phyloP scores from a whole-genome alignment of 2,113 vertebrate genomes.

The Octodon degus region DNA sequence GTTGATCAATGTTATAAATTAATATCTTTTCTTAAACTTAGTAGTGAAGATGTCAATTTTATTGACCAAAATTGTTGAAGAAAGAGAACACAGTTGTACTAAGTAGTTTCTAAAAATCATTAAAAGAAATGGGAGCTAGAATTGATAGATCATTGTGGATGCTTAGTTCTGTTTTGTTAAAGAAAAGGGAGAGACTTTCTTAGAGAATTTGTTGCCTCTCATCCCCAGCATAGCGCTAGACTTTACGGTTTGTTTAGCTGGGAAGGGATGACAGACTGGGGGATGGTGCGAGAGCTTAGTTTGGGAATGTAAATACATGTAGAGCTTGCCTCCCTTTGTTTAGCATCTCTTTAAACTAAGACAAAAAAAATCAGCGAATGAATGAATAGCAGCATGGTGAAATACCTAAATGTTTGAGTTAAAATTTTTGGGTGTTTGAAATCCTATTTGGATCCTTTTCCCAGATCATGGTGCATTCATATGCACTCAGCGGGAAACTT shows the following conservation, averaged over 20 bases:
- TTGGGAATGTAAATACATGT: conserved; percentile 92
- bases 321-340: conserved; percentile 90
- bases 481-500: conserved; percentile 90
- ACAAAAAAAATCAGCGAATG: conserved; percentile 91
- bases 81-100: conserved; percentile 65
- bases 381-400: conserved; percentile 91
- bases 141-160: conserved; percentile 55
- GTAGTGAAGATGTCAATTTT: conserved; percentile 46
- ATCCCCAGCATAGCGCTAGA: conserved; percentile 83
- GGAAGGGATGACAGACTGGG: conserved; percentile 88
- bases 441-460: conserved; percentile 93
- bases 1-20: background rate
- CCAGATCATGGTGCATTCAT: conserved; percentile 90
- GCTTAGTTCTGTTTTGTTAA: conserved; percentile 67
- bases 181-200: conserved; percentile 69
- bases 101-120: conserved; percentile 58
- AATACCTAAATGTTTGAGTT: conserved; percentile 92
- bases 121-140: conserved; percentile 70
- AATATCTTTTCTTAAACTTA: conserved; percentile 21
- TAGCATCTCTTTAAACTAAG: conserved; percentile 92
- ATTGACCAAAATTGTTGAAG: conserved; percentile 65
- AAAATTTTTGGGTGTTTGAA: conserved; percentile 92
- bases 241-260: conserved; percentile 90
- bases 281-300: conserved; percentile 88
- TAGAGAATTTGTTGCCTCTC: conserved; percentile 83